Evolutionary conservation across 2,113 vertebrate species (phyloP).

Genomic region (Calypte anna): DNA sequence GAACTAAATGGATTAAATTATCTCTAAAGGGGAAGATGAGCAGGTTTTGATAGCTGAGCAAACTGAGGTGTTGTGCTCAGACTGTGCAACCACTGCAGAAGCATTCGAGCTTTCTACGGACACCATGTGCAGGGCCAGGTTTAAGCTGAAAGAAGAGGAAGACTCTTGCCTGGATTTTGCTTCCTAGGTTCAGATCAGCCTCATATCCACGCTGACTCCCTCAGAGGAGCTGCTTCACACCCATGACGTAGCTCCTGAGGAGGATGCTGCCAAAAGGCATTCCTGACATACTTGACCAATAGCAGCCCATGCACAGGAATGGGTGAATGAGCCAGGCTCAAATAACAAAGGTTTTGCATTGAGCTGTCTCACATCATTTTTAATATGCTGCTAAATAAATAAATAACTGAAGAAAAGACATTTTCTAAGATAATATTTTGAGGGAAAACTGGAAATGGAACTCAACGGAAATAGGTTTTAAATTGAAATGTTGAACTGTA

Average conservation of each 20-base stretch:
- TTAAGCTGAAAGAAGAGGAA: background rate
- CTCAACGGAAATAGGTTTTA: constrained; percentile 59
- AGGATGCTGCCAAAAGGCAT: constrained; percentile 54
- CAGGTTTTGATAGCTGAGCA: background rate
- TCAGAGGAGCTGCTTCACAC: background rate
- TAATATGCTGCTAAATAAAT: constrained; percentile 50
- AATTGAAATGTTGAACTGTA: constrained; percentile 66
- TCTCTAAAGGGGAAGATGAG: background rate
- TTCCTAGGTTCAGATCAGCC: background rate
- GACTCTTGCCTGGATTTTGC: background rate
- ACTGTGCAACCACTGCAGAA: background rate
- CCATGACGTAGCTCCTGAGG: background rate
- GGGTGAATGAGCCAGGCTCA: constrained; percentile 34
- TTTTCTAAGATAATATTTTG: constrained; percentile 63
- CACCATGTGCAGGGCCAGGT: background rate
- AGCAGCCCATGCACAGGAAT: background rate
- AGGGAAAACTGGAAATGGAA: constrained; percentile 63
- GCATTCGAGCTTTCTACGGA: background rate
- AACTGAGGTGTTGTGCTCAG: background rate
- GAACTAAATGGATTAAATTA: background rate
- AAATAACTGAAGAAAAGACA: constrained; percentile 17
- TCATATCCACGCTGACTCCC: background rate
- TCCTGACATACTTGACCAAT: constrained; percentile 58
- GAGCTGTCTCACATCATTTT: constrained; percentile 36
- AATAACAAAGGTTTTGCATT: constrained; percentile 29